phyloP scores from a whole-genome alignment of 2,797 vertebrate genomes.

The Percopsis omiscomaycus region DNA sequence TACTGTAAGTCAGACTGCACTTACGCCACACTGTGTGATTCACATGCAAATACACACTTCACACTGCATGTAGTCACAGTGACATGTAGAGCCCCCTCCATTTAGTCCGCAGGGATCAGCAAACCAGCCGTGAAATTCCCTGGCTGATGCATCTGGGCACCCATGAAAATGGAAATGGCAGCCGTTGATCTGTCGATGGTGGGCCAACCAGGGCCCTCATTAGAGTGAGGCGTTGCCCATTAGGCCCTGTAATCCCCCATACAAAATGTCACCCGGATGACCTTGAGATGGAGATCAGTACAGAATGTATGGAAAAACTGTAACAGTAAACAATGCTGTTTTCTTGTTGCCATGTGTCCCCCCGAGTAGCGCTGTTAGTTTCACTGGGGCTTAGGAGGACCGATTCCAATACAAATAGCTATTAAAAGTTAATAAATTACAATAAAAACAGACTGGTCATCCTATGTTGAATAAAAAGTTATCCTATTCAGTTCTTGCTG shows the following conservation, averaged over 20 bases:
- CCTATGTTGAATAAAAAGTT: too few relatives aligned
- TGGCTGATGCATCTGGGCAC: constrained; percentile 39
- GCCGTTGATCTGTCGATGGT: constrained; percentile 52
- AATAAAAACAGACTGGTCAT: too few relatives aligned
- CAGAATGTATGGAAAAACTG: not conserved
- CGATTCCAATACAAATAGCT: too few relatives aligned
- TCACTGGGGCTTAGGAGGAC: too few relatives aligned
- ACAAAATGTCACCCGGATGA: constrained; percentile 37
- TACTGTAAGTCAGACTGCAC: constrained; percentile 12
- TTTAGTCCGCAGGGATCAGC: constrained; percentile 45
- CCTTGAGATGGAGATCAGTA: constrained; percentile 47
- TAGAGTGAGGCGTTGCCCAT: constrained; percentile 62
- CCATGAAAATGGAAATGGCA: constrained; percentile 67
- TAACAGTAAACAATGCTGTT: constrained; percentile 41
- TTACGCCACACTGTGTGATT: constrained; percentile 18
- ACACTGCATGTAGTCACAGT: not conserved
- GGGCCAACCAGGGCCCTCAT: constrained; percentile 65
- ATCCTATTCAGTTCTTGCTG: too few relatives aligned
- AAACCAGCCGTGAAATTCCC: constrained; percentile 47
- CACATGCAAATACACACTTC: not conserved
- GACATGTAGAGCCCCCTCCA: constrained; percentile 15
- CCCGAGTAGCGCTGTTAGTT: too few relatives aligned
- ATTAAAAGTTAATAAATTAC: too few relatives aligned
- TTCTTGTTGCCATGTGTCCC: constrained; percentile 8
- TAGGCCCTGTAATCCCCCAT: constrained; percentile 56